These are phyloP conservation scores for Heteractis magnifica DNA, from an alignment of 92 coral and sea anemone species.

Conservation along the genomic window DNA sequence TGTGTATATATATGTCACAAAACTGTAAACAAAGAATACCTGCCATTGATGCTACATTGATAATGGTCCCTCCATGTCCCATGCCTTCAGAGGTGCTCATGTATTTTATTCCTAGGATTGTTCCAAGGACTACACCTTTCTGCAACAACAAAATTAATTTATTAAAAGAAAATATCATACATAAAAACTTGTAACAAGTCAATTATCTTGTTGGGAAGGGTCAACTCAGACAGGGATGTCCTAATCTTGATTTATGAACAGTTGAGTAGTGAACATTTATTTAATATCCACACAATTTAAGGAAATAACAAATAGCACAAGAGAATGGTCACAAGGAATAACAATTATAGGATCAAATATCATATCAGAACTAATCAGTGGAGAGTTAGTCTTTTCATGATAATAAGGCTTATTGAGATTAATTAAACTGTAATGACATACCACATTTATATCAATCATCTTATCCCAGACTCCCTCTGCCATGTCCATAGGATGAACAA, in stretches of 20 bases:
- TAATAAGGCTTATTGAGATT: too few species aligned
- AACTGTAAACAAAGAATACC: constrained; percentile 27
- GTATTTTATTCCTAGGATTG: constrained; percentile 61
- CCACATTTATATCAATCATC: constrained; percentile 71
- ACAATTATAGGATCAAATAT: too few species aligned
- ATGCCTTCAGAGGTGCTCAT: constrained; percentile 61
- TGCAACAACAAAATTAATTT: constrained; percentile 2
- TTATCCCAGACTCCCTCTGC: constrained; percentile 43
- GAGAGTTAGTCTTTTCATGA: too few species aligned
- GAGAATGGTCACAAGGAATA: background rate
- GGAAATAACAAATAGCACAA: too few species aligned
- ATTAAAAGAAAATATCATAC: too few species aligned
- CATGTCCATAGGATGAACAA: constrained; percentile 16
- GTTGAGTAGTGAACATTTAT: too few species aligned
- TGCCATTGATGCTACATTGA: constrained; percentile 88
- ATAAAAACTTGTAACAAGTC: background rate
- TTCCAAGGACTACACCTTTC: constrained; percentile 76
- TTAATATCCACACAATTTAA: too few species aligned
- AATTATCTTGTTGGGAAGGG: too few species aligned
- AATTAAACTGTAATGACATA: constrained; percentile 12
- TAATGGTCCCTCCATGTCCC: constrained; percentile 74
- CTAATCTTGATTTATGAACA: too few species aligned
- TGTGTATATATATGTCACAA: too few species aligned
- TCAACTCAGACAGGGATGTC: too few species aligned
- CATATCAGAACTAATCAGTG: too few species aligned